A percentile compares a stretch with the other conserved stretches of the same genome.
Evolutionary conservation across 2,797 vertebrate genomes (phyloP).

Genomic region (Rhynchonycteris naso): DNA sequence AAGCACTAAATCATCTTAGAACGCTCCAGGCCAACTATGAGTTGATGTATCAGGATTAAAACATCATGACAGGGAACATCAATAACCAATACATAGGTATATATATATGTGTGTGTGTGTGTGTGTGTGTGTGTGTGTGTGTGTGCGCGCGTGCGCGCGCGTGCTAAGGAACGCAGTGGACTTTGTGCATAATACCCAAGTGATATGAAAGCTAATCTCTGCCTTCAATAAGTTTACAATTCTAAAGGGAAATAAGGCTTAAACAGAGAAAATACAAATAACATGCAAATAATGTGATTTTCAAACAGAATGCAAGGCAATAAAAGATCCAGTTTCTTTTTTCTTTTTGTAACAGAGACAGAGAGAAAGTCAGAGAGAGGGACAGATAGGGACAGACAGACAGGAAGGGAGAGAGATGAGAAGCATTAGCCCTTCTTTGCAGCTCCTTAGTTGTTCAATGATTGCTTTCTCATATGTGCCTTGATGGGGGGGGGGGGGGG

Average conservation of each 20-base stretch:
- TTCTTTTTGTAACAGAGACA: too few species aligned
- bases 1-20: not conserved
- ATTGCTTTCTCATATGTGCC: too few species aligned
- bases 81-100: not conserved
- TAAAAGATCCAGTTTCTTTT: not conserved
- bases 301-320: conserved; percentile 18
- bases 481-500: too few species aligned
- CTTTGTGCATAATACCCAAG: not conserved
- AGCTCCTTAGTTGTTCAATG: too few species aligned
- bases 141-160: too few species aligned
- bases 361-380: too few species aligned
- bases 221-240: not conserved
- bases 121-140: too few species aligned
- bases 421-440: too few species aligned
- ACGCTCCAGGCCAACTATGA: not conserved
- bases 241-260: not conserved
- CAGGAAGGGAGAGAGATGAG: too few species aligned
- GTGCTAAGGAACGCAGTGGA: not conserved
- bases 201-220: not conserved
- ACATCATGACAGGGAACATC: not conserved
- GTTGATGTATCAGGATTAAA: not conserved
- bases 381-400: too few species aligned
- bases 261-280: conserved; percentile 9
- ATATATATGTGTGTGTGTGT: too few species aligned
- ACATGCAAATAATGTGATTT: not conserved